Evolutionary conservation across 2,797 vertebrate genomes (phyloP).

Genomic region (Paguma larvata): DNA sequence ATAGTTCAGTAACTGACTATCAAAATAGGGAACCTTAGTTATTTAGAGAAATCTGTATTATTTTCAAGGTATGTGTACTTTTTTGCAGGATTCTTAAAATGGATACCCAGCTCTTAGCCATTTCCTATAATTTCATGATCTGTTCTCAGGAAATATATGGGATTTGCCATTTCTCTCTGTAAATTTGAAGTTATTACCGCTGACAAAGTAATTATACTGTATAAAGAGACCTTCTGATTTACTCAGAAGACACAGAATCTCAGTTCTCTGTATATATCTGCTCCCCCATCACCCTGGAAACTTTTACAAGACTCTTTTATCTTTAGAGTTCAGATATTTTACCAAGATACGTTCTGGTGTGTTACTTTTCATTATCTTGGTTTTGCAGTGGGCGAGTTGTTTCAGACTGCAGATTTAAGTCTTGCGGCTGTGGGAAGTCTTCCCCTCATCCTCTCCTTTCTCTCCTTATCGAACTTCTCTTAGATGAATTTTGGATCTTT

Average conservation of each 20-base stretch:
- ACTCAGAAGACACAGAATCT: not conserved
- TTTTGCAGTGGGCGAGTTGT: not conserved
- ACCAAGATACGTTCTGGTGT: not conserved
- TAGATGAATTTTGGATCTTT: not conserved
- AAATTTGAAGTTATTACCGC: not conserved
- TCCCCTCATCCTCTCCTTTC: not conserved
- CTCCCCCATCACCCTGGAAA: not conserved
- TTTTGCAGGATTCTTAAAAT: conserved; percentile 19
- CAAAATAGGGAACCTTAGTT: not conserved
- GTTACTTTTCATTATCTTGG: conserved; percentile 7
- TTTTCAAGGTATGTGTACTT: not conserved
- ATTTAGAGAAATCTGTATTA: conserved; percentile 17
- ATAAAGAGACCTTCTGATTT: conserved; percentile 40
- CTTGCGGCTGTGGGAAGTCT: not conserved
- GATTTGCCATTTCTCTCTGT: conserved; percentile 33
- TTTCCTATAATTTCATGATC: conserved; percentile 48
- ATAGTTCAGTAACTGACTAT: not conserved
- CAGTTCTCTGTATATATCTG: not conserved
- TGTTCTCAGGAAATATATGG: not conserved
- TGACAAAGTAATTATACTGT: not conserved
- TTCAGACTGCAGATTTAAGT: not conserved
- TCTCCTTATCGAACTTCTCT: not conserved
- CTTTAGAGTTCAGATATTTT: not conserved
- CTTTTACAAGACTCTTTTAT: not conserved
- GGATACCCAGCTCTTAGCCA: conserved; percentile 24